Evolutionary conservation across 2,113 vertebrate species (phyloP).

Genomic region (Anarhynchus alexandrinus): DNA sequence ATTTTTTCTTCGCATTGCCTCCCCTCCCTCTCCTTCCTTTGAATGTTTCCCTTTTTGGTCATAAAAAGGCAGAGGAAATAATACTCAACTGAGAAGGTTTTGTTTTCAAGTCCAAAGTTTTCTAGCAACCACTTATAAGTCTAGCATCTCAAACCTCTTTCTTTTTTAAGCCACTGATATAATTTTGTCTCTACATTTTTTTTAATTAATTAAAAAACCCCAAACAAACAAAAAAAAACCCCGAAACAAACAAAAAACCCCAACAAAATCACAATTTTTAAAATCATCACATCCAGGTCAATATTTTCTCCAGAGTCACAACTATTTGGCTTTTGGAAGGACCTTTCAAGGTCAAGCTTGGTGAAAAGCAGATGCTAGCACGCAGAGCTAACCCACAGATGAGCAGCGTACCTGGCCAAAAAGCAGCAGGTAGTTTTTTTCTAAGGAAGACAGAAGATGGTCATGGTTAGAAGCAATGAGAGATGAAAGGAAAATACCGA

Average conservation of each 20-base stretch:
- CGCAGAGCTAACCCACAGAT: neutral
- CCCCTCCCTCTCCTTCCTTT: neutral
- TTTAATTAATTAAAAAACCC: neutral
- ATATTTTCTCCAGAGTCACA: neutral
- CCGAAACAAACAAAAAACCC: neutral
- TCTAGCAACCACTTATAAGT: neutral
- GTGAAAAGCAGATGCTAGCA: no score
- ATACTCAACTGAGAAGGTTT: fast-evolving
- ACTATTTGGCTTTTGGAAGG: neutral
- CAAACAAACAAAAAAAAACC: neutral
- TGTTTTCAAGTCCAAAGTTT: neutral
- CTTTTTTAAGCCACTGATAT: neutral
- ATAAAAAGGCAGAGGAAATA: neutral
- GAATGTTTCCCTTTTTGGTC: neutral
- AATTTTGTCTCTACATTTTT: neutral
- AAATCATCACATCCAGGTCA: neutral
- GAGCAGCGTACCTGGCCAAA: neutral
- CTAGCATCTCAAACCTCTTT: neutral
- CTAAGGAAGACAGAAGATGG: neutral
- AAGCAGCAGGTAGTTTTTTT: neutral
- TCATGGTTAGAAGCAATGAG: neutral
- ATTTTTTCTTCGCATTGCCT: neutral
- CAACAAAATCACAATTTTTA: neutral
- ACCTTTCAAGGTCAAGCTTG: neutral
- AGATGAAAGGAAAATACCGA: neutral